phyloP scores from a whole-genome alignment of 1,140 invertebrate genomes.

The Hypothenemus hampei region DNA sequence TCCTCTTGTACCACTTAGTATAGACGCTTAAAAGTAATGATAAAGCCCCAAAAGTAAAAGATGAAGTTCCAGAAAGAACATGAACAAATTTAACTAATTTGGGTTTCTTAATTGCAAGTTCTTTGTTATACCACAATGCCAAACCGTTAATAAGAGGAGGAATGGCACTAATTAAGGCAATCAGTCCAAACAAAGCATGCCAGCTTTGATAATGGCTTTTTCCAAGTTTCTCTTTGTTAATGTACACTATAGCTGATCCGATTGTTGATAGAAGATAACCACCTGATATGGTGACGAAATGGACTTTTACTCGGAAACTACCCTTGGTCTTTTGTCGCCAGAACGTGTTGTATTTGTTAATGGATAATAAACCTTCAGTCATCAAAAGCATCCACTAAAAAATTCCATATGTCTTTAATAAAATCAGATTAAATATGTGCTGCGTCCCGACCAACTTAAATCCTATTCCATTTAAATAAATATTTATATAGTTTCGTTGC shows the following conservation, averaged over 20 bases:
- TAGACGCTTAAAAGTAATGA: constrained; percentile 36
- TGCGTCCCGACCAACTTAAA: too few species aligned
- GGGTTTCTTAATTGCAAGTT: constrained; percentile 25
- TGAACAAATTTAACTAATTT: constrained; percentile 33
- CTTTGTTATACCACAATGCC: constrained; percentile 28
- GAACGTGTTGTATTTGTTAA: constrained; percentile 35
- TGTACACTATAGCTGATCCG: constrained; percentile 30
- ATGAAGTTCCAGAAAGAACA: constrained; percentile 26
- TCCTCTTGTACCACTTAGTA: constrained; percentile 35
- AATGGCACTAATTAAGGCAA: constrained; percentile 25
- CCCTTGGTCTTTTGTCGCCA: constrained; percentile 23
- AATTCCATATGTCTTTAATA: too few species aligned
- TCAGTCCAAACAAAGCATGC: constrained; percentile 35
- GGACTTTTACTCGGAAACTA: constrained; percentile 19
- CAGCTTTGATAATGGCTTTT: constrained; percentile 35
- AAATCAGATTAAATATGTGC: too few species aligned
- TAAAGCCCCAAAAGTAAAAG: constrained; percentile 35
- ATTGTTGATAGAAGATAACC: constrained; percentile 21
- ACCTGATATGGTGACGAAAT: constrained; percentile 27
- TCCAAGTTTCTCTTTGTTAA: constrained; percentile 32
- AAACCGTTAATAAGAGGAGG: constrained; percentile 30
- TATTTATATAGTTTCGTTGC: too few species aligned
- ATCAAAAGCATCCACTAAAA: constrained; percentile 38
- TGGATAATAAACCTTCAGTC: constrained; percentile 34
- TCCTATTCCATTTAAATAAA: too few species aligned